A percentile compares a stretch with the other conserved stretches of the same genome.
phyloP scores from a whole-genome alignment of 2,113 vertebrate genomes.

The Ptychochromis oligacanthus region DNA sequence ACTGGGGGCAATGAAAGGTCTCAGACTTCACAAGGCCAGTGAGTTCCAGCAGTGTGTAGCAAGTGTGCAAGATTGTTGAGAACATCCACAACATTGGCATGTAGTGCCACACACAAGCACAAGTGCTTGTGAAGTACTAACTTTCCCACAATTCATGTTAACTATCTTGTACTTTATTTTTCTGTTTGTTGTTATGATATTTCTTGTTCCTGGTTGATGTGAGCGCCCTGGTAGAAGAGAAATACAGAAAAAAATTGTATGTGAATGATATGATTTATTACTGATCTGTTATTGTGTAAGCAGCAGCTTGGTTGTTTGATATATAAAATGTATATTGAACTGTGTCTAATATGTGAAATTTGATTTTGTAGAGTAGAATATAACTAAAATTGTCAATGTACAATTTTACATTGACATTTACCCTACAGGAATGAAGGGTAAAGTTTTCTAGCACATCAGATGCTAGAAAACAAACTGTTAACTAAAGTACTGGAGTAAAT shows the following conservation, averaged over 20 bases:
- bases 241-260: not conserved
- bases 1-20: slow-evolving; percentile 80
- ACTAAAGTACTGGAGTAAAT: too few relatives aligned
- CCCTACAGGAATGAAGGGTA: too few relatives aligned
- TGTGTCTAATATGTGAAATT: too few relatives aligned
- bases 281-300: not conserved
- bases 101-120: not conserved
- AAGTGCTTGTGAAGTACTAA: not conserved
- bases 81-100: not conserved
- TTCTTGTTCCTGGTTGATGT: not conserved
- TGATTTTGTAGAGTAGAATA: too few relatives aligned
- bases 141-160: slow-evolving; percentile 6
- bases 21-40: slow-evolving; percentile 69
- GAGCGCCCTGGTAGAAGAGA: not conserved
- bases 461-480: too few relatives aligned
- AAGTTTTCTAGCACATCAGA: too few relatives aligned
- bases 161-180: not conserved
- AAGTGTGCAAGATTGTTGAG: not conserved
- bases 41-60: slow-evolving; percentile 43
- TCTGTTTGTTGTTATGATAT: not conserved
- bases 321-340: not conserved
- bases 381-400: too few relatives aligned
- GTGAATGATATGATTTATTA: not conserved
- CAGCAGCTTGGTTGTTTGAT: not conserved
- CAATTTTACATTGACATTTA: too few relatives aligned